Base-by-base conservation (phyloP, 2,113 vertebrate genomes). In the Psettodes erumei region DNA sequence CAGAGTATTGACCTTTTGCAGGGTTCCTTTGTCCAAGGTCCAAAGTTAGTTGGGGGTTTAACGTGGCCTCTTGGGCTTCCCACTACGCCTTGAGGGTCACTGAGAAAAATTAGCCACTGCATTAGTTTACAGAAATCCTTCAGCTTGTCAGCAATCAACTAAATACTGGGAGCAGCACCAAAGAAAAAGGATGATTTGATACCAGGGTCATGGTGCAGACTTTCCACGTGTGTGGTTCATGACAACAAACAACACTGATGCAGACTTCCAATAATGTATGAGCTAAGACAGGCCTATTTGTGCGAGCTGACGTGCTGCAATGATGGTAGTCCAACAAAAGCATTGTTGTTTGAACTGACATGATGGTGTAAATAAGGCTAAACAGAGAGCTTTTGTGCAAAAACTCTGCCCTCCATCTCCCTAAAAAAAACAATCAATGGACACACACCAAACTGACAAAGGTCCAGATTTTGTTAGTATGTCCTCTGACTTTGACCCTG, bases 201-300 rank as follows among this genome's bases (percentile, higher is more conserved):
- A 58, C 68, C 59, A 18, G 30, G 38, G 65, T 71, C 56, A 63
- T 12, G 66, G 65, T 71, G 40, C 77, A 71, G 35, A 30, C 58
- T 82, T 77, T 79, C 48, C 43, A 25, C 71, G 74, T 78, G 83
- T 83, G 70, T 51, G 59, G 74, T 70, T 87, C 55, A 71, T 53
- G 81, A 80, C 79, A 89, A 85, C 73, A 90, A 90, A 87, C 79
- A 77, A 72, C 45, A 61, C 13, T 37, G 28, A 50, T 67, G 76
- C 71, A 42, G 73, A 81, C 56, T 54, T 87, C 69, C 66, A 60
- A 67, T 80, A 82, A 81, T 79, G 61, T 75, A 40, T 83, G 73
- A 79, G 79, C 74, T 82, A 66, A 86, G 69, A 76, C 62, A 70
- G 69, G 43, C 61, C 73, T 80, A 72, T 90, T 89, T 90, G 83